Evolutionary conservation across 2,113 vertebrate genomes (phyloP).

Genomic region (Otocyon megalotis): DNA sequence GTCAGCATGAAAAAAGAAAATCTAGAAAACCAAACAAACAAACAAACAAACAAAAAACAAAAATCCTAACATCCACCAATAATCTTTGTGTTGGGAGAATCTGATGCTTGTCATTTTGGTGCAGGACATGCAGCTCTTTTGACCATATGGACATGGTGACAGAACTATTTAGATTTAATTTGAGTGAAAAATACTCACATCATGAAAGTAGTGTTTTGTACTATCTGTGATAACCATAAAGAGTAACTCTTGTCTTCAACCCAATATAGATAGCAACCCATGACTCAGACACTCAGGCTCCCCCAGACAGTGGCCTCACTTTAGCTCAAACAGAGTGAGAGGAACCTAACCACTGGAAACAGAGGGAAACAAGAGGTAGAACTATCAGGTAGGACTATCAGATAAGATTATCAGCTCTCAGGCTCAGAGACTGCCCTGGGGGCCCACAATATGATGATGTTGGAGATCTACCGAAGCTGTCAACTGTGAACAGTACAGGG

Average conservation of each 20-base stretch:
- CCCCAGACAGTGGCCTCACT: too few relatives aligned
- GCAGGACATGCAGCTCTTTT: not conserved
- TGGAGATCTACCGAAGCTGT: not conserved
- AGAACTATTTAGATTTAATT: not conserved
- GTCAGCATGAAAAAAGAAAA: not conserved
- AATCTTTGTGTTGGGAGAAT: not conserved
- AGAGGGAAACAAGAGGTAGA: not conserved
- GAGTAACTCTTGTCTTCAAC: not conserved
- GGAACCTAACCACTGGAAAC: rapidly evolving
- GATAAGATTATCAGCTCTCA: not conserved
- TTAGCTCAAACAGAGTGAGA: not conserved
- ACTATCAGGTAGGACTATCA: too few relatives aligned
- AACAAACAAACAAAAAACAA: not conserved
- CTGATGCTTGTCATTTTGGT: not conserved
- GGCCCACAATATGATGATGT: rapidly evolving
- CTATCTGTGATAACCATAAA: not conserved
- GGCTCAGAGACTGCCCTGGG: not conserved
- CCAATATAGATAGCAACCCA: not conserved
- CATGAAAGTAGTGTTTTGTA: not conserved
- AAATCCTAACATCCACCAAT: not conserved
- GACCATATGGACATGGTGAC: not conserved
- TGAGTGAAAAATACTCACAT: not conserved
- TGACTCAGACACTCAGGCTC: not conserved
- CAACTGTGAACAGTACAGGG: not conserved
- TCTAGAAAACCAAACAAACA: not conserved